Conservation (phyloP, 2,113 vertebrate species). For the Scomber japonicus region DNA sequence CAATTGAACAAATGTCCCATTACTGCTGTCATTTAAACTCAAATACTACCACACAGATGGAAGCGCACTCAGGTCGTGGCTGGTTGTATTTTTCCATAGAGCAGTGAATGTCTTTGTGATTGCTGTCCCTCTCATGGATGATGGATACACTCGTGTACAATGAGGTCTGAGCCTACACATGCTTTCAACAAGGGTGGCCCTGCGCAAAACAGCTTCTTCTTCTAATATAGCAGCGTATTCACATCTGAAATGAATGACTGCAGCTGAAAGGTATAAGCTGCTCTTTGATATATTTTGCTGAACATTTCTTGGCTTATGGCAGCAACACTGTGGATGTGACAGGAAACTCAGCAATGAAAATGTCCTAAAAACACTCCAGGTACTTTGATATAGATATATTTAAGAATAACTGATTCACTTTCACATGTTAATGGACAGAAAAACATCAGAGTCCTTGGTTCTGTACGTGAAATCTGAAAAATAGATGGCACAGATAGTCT, state of each 20-base stretch:
- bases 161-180: slow-evolving; percentile 74
- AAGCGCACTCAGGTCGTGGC: slow-evolving; percentile 43
- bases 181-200: slow-evolving; percentile 76
- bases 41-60: slow-evolving; percentile 30
- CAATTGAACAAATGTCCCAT: slow-evolving; percentile 40
- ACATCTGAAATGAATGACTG: slow-evolving; percentile 57
- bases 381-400: slow-evolving; percentile 31
- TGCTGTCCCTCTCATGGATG: slow-evolving; percentile 64
- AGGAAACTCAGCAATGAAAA: slow-evolving; percentile 18
- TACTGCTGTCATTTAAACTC: slow-evolving; percentile 24
- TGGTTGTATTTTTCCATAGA: slow-evolving; percentile 68
- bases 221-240: slow-evolving; percentile 37
- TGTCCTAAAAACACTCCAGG: background rate
- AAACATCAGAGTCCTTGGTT: background rate
- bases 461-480: background rate
- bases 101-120: slow-evolving; percentile 65
- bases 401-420: slow-evolving; percentile 16
- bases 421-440: slow-evolving; percentile 1
- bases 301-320: slow-evolving; percentile 27
- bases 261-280: slow-evolving; percentile 55
- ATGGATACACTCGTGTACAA: slow-evolving; percentile 71
- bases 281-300: no score
- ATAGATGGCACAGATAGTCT: slow-evolving; percentile 9
- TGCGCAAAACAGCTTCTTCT: slow-evolving; percentile 31
- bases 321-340: background rate